phyloP scores from a whole-genome alignment of 2,113 vertebrate species.

The Vombatus ursinus region DNA sequence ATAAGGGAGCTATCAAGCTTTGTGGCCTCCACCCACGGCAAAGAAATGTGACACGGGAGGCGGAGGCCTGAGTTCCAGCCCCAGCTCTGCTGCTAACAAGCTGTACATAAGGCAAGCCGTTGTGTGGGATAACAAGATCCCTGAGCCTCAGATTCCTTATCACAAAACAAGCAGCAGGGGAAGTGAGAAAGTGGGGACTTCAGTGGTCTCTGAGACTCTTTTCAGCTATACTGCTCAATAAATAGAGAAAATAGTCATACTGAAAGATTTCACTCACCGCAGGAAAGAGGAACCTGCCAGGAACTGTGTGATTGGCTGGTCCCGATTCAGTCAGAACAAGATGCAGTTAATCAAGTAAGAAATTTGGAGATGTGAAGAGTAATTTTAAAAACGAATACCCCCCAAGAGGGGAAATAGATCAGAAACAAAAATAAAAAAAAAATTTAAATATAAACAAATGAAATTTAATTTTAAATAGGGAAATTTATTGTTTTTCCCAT shows the following conservation, averaged over 20 bases:
- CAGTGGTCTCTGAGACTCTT: neutral
- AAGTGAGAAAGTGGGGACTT: neutral
- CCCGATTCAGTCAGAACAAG: neutral
- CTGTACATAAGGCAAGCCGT: accelerated
- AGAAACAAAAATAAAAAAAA: neutral
- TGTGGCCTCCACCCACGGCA: neutral
- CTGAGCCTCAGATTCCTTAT: neutral
- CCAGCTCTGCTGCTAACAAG: neutral
- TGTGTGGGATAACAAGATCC: neutral
- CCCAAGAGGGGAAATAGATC: neutral
- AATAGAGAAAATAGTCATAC: neutral
- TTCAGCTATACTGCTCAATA: neutral
- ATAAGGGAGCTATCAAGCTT: neutral
- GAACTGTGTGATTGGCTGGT: neutral
- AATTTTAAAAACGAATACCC: neutral
- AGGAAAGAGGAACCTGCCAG: neutral
- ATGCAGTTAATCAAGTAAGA: neutral
- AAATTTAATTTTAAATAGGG: neutral
- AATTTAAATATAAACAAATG: neutral
- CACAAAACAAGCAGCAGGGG: neutral
- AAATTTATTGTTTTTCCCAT: neutral
- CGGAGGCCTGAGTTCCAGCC: neutral
- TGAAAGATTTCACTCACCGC: neutral
- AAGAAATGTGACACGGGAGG: neutral
- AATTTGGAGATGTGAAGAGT: neutral